Conservation (phyloP, 2,797 vertebrate genomes). For the Micromesistius poutassou region DNA sequence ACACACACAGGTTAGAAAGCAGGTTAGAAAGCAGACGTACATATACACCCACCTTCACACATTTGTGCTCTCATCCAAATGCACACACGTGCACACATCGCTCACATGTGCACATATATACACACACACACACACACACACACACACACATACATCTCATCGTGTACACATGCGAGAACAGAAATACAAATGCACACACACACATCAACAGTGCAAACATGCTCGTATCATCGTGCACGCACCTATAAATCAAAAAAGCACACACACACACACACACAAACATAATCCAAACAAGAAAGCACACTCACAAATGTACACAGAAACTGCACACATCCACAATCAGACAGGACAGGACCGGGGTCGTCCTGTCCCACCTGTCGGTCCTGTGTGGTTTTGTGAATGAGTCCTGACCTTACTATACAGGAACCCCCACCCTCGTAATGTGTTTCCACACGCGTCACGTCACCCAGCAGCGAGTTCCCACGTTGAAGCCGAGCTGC, state of each 20-base stretch:
- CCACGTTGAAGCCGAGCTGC: no score
- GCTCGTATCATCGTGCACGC: no score
- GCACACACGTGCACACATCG: background rate
- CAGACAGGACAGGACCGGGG: background rate
- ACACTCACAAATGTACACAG: background rate
- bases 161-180: no score
- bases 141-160: no score
- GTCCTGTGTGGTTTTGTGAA: slow-evolving; percentile 59
- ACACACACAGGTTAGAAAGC: slow-evolving; percentile 9
- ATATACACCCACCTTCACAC: slow-evolving; percentile 8
- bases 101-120: no score
- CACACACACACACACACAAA: background rate
- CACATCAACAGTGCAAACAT: no score
- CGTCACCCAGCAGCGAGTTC: slow-evolving; percentile 33
- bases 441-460: slow-evolving; percentile 65
- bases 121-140: no score
- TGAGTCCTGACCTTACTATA: slow-evolving; percentile 52
- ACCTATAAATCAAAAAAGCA: no score
- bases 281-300: background rate
- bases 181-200: no score
- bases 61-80: background rate
- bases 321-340: background rate
- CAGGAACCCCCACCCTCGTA: slow-evolving; percentile 72
- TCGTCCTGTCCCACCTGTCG: slow-evolving; percentile 51
- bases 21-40: background rate